Percentiles rank a stretch among this genome's conserved stretches.
These are phyloP conservation scores for Pseudanteris insignis DNA, from an alignment of 2,888 invertebrate genomes.

Conservation along the genomic window DNA sequence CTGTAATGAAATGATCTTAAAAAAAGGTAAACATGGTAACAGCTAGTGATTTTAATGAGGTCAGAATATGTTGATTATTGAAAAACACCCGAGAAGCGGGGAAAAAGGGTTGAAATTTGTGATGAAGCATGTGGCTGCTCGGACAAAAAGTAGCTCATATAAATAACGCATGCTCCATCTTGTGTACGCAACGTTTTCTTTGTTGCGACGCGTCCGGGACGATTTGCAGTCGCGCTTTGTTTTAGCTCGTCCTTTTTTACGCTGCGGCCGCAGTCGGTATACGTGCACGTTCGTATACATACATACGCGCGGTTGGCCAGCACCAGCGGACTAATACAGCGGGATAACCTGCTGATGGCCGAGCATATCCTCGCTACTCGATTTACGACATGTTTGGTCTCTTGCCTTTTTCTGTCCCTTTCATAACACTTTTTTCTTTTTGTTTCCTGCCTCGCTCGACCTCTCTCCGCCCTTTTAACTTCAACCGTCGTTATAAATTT, in stretches of 20 bases:
- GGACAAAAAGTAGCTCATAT: constrained; percentile 13
- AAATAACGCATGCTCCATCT: constrained; percentile 32
- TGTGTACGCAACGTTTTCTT: constrained; percentile 20
- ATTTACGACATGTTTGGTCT: constrained; percentile 46
- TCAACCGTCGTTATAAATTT: constrained; percentile 25
- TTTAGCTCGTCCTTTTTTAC: constrained; percentile 12
- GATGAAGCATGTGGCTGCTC: neutral
- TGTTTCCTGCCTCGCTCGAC: constrained; percentile 15
- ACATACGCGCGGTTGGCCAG: constrained; percentile 13
- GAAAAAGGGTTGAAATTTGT: too few relatives aligned
- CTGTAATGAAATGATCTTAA: too few relatives aligned
- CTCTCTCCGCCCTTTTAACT: constrained; percentile 17
- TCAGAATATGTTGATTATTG: too few relatives aligned
- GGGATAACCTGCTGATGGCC: constrained; percentile 20
- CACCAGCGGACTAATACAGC: too few relatives aligned
- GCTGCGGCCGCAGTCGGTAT: constrained; percentile 5
- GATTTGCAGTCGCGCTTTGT: constrained; percentile 20
- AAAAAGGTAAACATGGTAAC: too few relatives aligned
- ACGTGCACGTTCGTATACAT: constrained; percentile 1
- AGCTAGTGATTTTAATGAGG: too few relatives aligned
- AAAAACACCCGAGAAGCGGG: too few relatives aligned
- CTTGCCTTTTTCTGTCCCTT: constrained; percentile 23
- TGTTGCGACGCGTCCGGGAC: constrained; percentile 17
- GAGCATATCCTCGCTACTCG: constrained; percentile 37
- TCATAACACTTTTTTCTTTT: constrained; percentile 18